Evolutionary conservation across 2,113 vertebrate genomes (phyloP).

Genomic region (Etheostoma spectabile): DNA sequence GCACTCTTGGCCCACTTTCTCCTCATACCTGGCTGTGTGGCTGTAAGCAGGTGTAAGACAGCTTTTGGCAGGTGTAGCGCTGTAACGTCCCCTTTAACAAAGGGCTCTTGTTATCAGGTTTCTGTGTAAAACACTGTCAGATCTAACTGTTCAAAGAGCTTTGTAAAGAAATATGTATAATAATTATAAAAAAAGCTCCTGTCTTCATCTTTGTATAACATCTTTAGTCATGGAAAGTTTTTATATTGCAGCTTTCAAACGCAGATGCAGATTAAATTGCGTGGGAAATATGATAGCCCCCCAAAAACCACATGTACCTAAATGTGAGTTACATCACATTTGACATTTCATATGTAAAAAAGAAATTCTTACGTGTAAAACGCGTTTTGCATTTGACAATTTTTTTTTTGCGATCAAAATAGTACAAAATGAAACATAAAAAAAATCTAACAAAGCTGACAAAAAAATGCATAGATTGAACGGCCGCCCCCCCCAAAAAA

Average conservation of each 20-base stretch:
- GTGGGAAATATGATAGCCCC: not conserved
- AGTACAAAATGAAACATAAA: not conserved
- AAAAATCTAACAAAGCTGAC: not conserved
- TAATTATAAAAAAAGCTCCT: too few species aligned
- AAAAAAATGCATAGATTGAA: not conserved
- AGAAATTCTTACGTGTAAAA: not conserved
- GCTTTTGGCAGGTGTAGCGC: slow-evolving; percentile 25
- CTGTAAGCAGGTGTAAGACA: not conserved
- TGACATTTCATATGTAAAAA: not conserved
- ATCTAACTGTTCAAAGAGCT: slow-evolving; percentile 11
- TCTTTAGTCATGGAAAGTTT: not conserved
- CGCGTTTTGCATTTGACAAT: not conserved
- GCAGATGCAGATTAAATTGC: not conserved
- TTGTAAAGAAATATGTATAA: not conserved
- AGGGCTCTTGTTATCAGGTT: slow-evolving; percentile 21
- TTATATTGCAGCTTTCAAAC: not conserved
- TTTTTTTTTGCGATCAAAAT: not conserved
- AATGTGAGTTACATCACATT: not conserved
- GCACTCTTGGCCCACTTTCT: slow-evolving; percentile 45
- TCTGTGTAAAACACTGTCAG: slow-evolving; percentile 8
- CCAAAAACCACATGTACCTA: not conserved
- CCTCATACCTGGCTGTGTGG: slow-evolving; percentile 22
- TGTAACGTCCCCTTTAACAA: not conserved
- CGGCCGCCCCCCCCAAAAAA: too few species aligned
- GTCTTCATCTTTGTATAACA: not conserved